Evolutionary conservation across 2,797 vertebrate genomes (phyloP).

Genomic region (Brachyrhaphis roseni): DNA sequence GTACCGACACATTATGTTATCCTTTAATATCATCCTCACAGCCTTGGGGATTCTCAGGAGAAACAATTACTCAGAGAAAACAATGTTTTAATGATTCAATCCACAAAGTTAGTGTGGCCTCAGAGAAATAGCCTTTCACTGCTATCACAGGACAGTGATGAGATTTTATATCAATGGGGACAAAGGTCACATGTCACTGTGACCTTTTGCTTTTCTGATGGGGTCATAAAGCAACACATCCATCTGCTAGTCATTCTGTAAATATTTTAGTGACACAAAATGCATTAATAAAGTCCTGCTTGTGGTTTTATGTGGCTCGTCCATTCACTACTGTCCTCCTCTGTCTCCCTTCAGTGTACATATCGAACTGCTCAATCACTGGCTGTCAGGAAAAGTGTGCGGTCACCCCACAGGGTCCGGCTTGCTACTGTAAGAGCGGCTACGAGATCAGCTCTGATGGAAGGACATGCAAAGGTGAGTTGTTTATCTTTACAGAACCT

Average conservation of each 20-base stretch:
- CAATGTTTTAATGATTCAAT: neutral
- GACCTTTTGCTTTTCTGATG: neutral
- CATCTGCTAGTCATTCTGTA: neutral
- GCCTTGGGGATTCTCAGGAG: neutral
- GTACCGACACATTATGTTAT: conserved; percentile 5
- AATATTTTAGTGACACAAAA: conserved; percentile 1
- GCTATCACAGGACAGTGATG: neutral
- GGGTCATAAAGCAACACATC: neutral
- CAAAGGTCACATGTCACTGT: neutral
- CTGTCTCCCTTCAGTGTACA: conserved; percentile 76
- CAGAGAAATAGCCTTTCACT: neutral
- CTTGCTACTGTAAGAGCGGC: conserved; percentile 92
- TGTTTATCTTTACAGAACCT: neutral
- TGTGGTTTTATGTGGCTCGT: conserved; percentile 10
- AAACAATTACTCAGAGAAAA: neutral
- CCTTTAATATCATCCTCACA: neutral
- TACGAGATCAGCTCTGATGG: conserved; percentile 89
- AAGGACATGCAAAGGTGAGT: conserved; percentile 92
- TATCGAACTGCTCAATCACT: conserved; percentile 84
- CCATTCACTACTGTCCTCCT: neutral
- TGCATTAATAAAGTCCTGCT: neutral
- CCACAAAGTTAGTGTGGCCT: conserved; percentile 1
- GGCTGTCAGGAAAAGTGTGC: conserved; percentile 90
- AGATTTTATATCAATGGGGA: neutral
- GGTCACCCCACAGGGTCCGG: conserved; percentile 82